These are phyloP conservation scores for Tiphia femorata DNA, from an alignment of 2,888 invertebrate genomes.

Conservation along the genomic window DNA sequence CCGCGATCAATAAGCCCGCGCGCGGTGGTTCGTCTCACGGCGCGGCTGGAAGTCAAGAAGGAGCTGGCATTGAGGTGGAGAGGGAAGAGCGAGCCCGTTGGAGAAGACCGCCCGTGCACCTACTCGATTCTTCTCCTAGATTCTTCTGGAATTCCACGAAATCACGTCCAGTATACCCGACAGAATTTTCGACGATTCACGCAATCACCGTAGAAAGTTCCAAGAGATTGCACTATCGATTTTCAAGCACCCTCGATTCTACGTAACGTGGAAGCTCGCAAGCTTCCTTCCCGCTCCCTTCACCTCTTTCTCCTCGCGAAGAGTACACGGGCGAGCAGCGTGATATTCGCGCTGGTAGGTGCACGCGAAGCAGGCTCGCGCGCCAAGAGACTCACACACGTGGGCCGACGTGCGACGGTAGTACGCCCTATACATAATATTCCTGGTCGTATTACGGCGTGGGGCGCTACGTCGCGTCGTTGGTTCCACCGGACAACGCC, in stretches of 20 bases:
- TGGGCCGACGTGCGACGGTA: constrained; percentile 16
- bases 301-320: constrained; percentile 1
- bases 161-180: too few relatives aligned
- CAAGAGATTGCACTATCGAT: too few relatives aligned
- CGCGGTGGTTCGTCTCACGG: constrained; percentile 48
- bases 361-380: constrained; percentile 1
- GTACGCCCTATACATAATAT: constrained; percentile 50
- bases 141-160: too few relatives aligned
- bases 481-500: constrained; percentile 60
- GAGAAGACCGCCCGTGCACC: constrained; percentile 8
- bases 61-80: constrained; percentile 30
- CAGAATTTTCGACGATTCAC: too few relatives aligned
- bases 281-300: not conserved
- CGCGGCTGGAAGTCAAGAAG: constrained; percentile 42
- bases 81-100: constrained; percentile 26
- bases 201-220: too few relatives aligned
- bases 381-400: constrained; percentile 4
- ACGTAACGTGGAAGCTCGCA: too few relatives aligned
- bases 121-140: not conserved
- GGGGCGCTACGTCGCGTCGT: constrained; percentile 51
- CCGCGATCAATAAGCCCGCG: constrained; percentile 58
- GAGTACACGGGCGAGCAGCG: constrained; percentile 19
- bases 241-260: too few relatives aligned
- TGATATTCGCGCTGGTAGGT: constrained; percentile 17
- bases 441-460: constrained; percentile 42